Percentiles rank a stretch among this genome's conserved stretches.
phyloP scores from a whole-genome alignment of 1,140 invertebrate species.

The Ephestia elutella region DNA sequence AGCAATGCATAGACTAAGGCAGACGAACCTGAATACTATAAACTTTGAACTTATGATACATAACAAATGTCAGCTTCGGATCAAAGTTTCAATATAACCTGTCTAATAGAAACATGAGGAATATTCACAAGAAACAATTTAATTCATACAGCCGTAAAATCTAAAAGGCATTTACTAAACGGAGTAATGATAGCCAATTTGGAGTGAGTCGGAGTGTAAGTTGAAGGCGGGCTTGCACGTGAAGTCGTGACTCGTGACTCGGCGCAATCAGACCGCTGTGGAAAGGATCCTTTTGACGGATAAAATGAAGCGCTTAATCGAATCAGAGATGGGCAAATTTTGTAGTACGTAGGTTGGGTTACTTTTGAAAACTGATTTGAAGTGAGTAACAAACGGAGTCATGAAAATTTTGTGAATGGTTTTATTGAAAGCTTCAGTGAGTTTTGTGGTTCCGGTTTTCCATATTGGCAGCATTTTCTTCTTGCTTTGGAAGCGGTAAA shows the following conservation, averaged over 20 bases:
- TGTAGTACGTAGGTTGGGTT: neutral
- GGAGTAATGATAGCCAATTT: constrained; percentile 18
- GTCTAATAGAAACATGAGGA: neutral
- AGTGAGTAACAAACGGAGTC: too few relatives aligned
- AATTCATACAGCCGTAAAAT: constrained; percentile 1
- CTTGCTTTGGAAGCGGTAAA: too few relatives aligned
- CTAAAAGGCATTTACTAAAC: constrained; percentile 17
- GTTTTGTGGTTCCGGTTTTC: too few relatives aligned
- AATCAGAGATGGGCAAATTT: neutral
- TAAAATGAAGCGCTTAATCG: constrained; percentile 16
- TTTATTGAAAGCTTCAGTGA: too few relatives aligned
- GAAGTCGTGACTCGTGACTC: constrained; percentile 31
- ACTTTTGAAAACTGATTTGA: neutral
- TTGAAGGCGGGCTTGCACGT: constrained; percentile 19
- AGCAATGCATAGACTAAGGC: too few relatives aligned
- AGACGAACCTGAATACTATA: neutral
- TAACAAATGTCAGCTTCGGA: neutral
- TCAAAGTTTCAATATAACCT: neutral
- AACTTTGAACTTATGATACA: neutral
- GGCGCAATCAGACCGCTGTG: constrained; percentile 24
- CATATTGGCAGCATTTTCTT: too few relatives aligned
- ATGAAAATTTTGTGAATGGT: too few relatives aligned
- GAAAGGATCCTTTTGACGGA: constrained; percentile 23
- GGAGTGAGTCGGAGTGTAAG: constrained; percentile 17
- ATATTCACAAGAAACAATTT: neutral